Evolutionary conservation across 2,797 vertebrate species (phyloP).

Genomic region (Malacoraja senta): DNA sequence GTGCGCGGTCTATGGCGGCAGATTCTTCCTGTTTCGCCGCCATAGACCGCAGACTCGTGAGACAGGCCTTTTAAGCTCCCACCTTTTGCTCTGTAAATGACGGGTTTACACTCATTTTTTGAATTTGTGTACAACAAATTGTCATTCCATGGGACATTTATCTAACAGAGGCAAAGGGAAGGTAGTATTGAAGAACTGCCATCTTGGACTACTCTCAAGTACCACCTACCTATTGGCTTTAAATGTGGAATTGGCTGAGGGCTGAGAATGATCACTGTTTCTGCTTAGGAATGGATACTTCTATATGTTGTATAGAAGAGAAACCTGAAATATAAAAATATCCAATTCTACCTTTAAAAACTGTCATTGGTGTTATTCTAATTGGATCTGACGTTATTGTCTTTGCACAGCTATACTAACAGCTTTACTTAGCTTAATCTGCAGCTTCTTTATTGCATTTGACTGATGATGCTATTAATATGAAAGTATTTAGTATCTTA

Average conservation of each 20-base stretch:
- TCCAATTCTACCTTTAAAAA: neutral
- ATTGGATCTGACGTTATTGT: slow-evolving; percentile 17
- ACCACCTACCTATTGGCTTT: neutral
- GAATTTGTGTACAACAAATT: neutral
- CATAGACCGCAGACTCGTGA: too few relatives aligned
- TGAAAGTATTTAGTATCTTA: slow-evolving; percentile 25
- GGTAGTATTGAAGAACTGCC: neutral
- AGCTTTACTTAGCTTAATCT: slow-evolving; percentile 34
- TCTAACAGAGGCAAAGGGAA: neutral
- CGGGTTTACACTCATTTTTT: neutral
- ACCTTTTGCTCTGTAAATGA: neutral
- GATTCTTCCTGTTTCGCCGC: too few relatives aligned
- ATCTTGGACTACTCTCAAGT: neutral
- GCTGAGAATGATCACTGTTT: neutral
- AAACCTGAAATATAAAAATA: neutral
- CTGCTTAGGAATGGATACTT: neutral
- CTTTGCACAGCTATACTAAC: slow-evolving; percentile 4
- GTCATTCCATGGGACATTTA: neutral
- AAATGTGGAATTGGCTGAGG: neutral
- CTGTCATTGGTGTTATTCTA: neutral
- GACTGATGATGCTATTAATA: slow-evolving; percentile 18
- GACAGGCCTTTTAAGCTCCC: too few relatives aligned
- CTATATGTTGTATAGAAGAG: neutral
- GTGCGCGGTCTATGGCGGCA: too few relatives aligned
- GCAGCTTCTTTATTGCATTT: slow-evolving; percentile 27